Base-by-base conservation (phyloP, 2,888 invertebrate species). In the Noctua comes region DNA sequence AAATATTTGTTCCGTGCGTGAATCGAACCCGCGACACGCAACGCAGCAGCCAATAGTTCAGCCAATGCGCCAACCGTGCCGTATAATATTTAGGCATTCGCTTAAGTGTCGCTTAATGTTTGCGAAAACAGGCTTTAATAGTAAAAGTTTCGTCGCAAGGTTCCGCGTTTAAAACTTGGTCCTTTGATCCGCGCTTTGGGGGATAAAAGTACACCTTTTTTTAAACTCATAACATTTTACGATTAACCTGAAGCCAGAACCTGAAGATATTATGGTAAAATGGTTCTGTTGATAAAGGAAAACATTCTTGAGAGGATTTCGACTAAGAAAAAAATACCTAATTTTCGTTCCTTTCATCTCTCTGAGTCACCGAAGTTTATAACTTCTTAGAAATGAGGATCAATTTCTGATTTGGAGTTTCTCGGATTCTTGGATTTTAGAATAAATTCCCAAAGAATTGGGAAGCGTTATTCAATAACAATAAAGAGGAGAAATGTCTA, bases 151-250 rank as follows among this genome's bases (percentile, higher is more conserved):
- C n/a, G 6, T 68, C 46, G 27, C 62, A 51, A 36, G 7, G 68
- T 27, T 48, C 46, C 27, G 40, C 48, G 27, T 11, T 43, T 43
- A 27, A 57, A 57, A 68, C 78, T 68, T 64, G 46, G 64, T 31
- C 43, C 24, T 73, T 72, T 59, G 40, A 64, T 69, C 51, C 46
- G 24, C 36, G 27, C 43, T 76, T 73, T 40, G 3, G 27, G 16
- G 24, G 40, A 51, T 46, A 36, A 77, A 73, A 48, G 4, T 10
- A 70, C 4, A 68, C 40, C 40, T 74, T 77, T 73, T 69, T 24
- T 70, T 21, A 13, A 70, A 69, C 21, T 84, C n/a, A n/a, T 84
- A n/a, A 62, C 7, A 43, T 68, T 80, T 79, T 59, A 69, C 62
- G 36, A 8, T 65, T 31, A 43, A 51, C 43, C 24, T 66, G 51